Evolutionary conservation across 2,113 vertebrate species (phyloP), one percentile per base, ranked within the genome.

Genomic region (Tupaia chinensis): DNA sequence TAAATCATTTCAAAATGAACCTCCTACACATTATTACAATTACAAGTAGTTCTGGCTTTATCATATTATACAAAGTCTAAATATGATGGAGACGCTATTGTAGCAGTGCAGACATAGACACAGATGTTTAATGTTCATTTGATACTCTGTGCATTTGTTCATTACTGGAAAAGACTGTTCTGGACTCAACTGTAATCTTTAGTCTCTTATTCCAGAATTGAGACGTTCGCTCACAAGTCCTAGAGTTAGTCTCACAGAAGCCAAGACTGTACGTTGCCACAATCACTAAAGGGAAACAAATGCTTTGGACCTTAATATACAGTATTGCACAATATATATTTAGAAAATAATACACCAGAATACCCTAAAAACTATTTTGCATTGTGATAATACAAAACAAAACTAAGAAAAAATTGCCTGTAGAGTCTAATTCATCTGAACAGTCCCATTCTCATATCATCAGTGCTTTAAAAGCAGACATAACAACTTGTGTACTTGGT

Each of bases 1-100:
- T 79, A 97, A 93, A 34, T 82, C 32, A 87, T 86, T 83, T 61
- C 15, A 95, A 83, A 73, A 73, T 72, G 7, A 76, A 94, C n/a
- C 5, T 92, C 8, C 83, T 63, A 76, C 3, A 58, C 12, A 93
- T 32, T 34, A 83, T 58, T 72, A 19, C 32, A 60, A 60, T 60
- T 60, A n/a, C 56, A 73, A 56, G 19, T 69, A 95, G 89, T 80
- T 94, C 58, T 89, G 32, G 56, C 74, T 92, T 92, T 89, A 72
- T 88, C 7, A 15, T 87, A 65, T 87, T 87, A 84, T 76, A 56
- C 79, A 25, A 95, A 77, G 23, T 69, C 58, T 54, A 95, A 27
- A 70, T 90, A 87, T 78, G 66, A 90, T 82, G 34, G 66, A 89
- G 56, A 63, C 69, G 20, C 13, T 82, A 29, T 91, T 90, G 10